Evolutionary conservation across 2,113 vertebrate genomes (phyloP).

Genomic region (Halichoeres trimaculatus): DNA sequence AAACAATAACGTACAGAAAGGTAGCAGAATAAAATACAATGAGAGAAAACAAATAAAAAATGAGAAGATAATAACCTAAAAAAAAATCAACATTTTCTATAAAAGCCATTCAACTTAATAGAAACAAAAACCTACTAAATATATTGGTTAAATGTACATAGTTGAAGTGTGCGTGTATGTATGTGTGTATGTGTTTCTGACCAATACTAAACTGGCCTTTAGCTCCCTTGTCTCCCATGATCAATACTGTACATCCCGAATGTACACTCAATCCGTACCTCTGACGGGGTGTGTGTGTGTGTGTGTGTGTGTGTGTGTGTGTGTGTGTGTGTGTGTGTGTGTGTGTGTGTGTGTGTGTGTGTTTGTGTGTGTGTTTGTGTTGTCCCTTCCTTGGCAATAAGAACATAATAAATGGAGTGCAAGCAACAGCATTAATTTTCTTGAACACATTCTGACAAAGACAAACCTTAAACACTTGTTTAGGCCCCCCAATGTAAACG

Average conservation of each 20-base stretch:
- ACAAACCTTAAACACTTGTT: conserved; percentile 59
- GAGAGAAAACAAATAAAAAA: conserved; percentile 30
- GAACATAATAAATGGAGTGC: conserved; percentile 77
- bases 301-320: conserved; percentile 41
- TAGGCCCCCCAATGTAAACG: conserved; percentile 73
- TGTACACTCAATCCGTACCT: conserved; percentile 66
- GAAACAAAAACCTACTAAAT: conserved; percentile 72
- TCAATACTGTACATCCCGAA: conserved; percentile 73
- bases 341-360: conserved; percentile 23
- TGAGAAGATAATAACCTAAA: conserved; percentile 64
- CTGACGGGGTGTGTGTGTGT: conserved; percentile 6
- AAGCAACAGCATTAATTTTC: conserved; percentile 66
- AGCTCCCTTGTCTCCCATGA: conserved; percentile 57
- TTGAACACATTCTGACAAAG: conserved; percentile 67
- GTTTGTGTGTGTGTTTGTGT: conserved; percentile 40
- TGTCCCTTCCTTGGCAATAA: conserved; percentile 77
- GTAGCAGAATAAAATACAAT: conserved; percentile 78
- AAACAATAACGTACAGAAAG: conserved; percentile 74
- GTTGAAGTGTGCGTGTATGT: conserved; percentile 42
- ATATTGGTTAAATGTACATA: conserved; percentile 78
- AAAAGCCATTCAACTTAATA: conserved; percentile 70
- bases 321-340: conserved; percentile 40
- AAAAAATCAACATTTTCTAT: conserved; percentile 55
- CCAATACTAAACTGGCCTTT: conserved; percentile 72
- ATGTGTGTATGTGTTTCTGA: conserved; percentile 33